Evolutionary conservation across 1,140 invertebrate genomes (phyloP).

Genomic region (Apocrypta bakeri): DNA sequence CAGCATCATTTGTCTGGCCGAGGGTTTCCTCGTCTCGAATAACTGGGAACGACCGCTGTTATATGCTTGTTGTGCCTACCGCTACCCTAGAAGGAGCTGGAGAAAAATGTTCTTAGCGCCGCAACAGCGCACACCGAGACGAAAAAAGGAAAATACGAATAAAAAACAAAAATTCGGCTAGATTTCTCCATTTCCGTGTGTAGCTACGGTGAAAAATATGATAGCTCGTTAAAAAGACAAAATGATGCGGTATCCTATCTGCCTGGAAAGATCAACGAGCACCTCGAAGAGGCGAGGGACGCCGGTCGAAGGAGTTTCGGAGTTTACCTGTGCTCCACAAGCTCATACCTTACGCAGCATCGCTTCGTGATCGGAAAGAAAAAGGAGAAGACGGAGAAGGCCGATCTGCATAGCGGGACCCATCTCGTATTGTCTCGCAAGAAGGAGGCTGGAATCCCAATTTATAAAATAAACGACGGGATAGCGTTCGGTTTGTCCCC

Average conservation of each 20-base stretch:
- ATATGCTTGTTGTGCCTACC: too few species aligned
- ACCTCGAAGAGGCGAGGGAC: not conserved
- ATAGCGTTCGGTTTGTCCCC: conserved; percentile 49
- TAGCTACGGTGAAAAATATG: conserved; percentile 13
- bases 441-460: conserved; percentile 49
- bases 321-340: not conserved
- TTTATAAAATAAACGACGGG: conserved; percentile 65
- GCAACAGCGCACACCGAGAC: not conserved
- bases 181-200: conserved; percentile 41
- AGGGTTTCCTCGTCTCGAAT: not conserved
- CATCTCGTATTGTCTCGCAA: conserved; percentile 28
- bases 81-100: too few species aligned
- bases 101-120: not conserved
- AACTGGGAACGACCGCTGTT: not conserved
- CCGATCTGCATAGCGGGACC: conserved; percentile 38
- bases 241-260: conserved; percentile 43
- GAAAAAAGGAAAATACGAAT: not conserved
- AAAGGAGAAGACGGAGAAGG: not conserved
- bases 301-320: not conserved
- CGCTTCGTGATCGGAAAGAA: conserved; percentile 29
- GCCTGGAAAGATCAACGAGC: not conserved
- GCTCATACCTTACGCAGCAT: conserved; percentile 32
- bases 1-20: too few species aligned
- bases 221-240: conserved; percentile 50
- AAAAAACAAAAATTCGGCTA: not conserved